A percentile compares a stretch with the other conserved stretches of the same genome.
These are phyloP conservation scores for Argyrosomus japonicus DNA, from an alignment of 2,113 vertebrate species.

Conservation along the genomic window DNA sequence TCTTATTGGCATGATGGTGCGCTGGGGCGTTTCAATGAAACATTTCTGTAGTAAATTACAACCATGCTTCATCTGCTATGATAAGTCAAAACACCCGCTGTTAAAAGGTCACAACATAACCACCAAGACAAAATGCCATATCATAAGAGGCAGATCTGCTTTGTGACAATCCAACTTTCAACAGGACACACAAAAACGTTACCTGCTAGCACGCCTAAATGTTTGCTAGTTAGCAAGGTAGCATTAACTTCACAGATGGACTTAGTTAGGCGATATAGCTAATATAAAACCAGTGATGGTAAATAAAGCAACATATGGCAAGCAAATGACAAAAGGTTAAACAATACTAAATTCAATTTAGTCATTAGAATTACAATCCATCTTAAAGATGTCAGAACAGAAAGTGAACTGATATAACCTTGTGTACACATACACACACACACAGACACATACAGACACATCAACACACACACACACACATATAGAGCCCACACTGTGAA, in stretches of 20 bases:
- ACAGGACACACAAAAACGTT: background rate
- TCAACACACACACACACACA: background rate
- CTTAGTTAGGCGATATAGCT: background rate
- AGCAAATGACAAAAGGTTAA: background rate
- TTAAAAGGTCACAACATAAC: background rate
- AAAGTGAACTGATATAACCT: conserved; percentile 38
- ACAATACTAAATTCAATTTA: background rate
- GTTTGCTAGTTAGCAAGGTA: background rate
- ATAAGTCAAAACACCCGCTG: background rate
- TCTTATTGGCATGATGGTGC: background rate
- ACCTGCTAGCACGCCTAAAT: background rate
- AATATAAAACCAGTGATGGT: background rate
- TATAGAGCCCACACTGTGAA: conserved; percentile 21
- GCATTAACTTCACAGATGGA: background rate
- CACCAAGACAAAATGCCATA: background rate
- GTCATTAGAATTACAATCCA: background rate
- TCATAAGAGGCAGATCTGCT: background rate
- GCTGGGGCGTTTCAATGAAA: background rate
- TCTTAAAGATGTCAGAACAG: background rate
- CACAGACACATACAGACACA: background rate
- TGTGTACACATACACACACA: background rate
- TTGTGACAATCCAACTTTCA: background rate
- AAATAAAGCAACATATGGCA: background rate
- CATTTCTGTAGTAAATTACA: background rate
- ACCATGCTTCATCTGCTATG: background rate